Evolutionary conservation across 2,113 vertebrate genomes (phyloP), one percentile per base, ranked within the genome.

Genomic region (Phylloscopus trochiloides): DNA sequence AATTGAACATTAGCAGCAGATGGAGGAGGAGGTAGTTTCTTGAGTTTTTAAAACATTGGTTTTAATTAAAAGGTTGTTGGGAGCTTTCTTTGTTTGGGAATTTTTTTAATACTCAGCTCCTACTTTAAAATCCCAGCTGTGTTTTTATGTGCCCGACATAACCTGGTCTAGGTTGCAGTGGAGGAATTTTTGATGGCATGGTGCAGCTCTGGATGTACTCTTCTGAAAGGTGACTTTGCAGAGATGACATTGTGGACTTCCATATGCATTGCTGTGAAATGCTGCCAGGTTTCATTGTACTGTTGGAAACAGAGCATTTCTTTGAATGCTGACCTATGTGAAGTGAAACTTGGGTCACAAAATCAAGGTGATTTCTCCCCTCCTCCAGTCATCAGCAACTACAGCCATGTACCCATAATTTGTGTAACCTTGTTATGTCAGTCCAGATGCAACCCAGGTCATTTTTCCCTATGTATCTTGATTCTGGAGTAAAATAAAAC

Each of bases 221-320:
- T 34, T 80, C 32, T 61, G 70, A 70, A 79, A 82, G 90, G 73
- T 80, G 72, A 77, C 92, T 90, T 94, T 94, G 88, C 63, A 88
- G 71, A 83, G 67, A 51, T 63, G 88, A 70, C 75, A 16, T n/a
- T 83, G 88, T 90, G 67, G 50, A 79, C 14, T 92, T 79, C 71
- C n/a, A 29, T 66, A 62, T 62, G 32, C 81, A 58, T n/a, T 62
- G 63, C 58, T 78, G 77, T 45, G 75, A 88, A 86, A 57, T 79
- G 71, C 74, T 95, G 84, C 87, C 91, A 85, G 81, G 22, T 91
- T 87, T 87, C 52, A 29, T 12, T 71, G 52, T 1, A 3, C 55
- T 84, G 31, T 65, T 91, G 78, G 65, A 83, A 83, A 63, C 12
- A 45, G 14, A 86, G 40, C 22, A 55, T 84, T 91, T 86, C 55